Evolutionary conservation across 2,797 vertebrate species (phyloP).

Genomic region (Tokudaia muenninki): DNA sequence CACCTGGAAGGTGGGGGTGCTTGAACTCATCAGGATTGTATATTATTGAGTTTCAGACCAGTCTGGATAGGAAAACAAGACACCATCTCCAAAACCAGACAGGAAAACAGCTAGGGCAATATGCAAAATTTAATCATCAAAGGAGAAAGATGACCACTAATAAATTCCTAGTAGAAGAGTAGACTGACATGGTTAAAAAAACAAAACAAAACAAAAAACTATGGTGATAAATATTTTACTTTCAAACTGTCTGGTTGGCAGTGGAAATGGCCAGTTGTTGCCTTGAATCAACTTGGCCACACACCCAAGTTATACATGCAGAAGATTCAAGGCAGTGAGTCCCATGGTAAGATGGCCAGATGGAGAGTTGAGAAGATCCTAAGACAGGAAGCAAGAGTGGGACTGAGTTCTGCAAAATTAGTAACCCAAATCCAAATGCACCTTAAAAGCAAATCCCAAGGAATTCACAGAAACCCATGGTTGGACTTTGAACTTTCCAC

Average conservation of each 20-base stretch:
- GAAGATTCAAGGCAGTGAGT: background rate
- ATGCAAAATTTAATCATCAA: background rate
- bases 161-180: background rate
- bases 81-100: background rate
- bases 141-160: background rate
- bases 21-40: background rate
- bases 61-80: background rate
- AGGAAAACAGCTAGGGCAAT: background rate
- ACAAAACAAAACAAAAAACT: background rate
- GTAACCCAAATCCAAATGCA: slow-evolving; percentile 41
- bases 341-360: background rate
- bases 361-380: background rate
- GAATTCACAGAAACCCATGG: slow-evolving; percentile 69
- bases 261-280: background rate
- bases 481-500: slow-evolving; percentile 67
- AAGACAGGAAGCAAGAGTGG: background rate
- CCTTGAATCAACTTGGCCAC: background rate
- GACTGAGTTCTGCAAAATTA: slow-evolving; percentile 15
- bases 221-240: slow-evolving; percentile 31
- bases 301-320: background rate
- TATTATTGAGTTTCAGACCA: background rate
- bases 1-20: background rate
- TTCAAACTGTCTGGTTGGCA: background rate
- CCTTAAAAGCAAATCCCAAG: slow-evolving; percentile 70
- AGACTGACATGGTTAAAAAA: background rate